Percentiles rank a stretch among this genome's conserved stretches.
These are phyloP conservation scores for Hydrotaea cyrtoneurina DNA, from an alignment of 2,888 invertebrate species.

Conservation along the genomic window DNA sequence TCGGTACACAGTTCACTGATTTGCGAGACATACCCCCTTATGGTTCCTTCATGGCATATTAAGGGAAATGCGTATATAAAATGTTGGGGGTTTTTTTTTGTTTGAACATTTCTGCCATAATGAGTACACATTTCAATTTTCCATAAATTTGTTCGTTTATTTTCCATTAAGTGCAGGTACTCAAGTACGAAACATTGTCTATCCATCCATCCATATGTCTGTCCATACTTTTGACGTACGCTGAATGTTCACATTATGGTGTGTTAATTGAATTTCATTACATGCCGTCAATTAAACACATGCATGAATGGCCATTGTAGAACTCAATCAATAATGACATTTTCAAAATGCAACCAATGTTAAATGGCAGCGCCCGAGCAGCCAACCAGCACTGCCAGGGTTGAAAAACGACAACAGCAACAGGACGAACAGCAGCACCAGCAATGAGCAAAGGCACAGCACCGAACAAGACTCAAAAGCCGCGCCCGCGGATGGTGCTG, in stretches of 20 bases:
- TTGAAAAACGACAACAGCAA: neutral
- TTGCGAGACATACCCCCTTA: no score
- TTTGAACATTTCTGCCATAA: no score
- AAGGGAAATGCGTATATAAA: no score
- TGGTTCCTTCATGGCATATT: no score
- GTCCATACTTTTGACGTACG: neutral
- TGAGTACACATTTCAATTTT: constrained; percentile 8
- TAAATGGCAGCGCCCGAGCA: constrained; percentile 48
- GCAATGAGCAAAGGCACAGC: constrained; percentile 29
- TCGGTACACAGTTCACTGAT: no score
- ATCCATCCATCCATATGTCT: neutral
- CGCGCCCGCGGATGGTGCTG: neutral
- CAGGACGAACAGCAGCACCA: neutral
- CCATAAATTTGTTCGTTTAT: constrained; percentile 8
- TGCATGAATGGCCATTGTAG: constrained; percentile 72
- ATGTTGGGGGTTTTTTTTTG: no score
- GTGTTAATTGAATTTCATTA: constrained; percentile 79
- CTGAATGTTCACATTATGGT: constrained; percentile 58
- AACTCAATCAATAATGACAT: constrained; percentile 77
- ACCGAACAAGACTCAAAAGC: constrained; percentile 25
- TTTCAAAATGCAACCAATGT: constrained; percentile 72
- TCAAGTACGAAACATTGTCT: constrained; percentile 8
- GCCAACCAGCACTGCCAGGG: constrained; percentile 22
- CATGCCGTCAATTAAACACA: constrained; percentile 78
- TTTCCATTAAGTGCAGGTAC: constrained; percentile 2